Base-by-base conservation (phyloP, 2,888 invertebrate species). In the Trichopria drosophilae region DNA sequence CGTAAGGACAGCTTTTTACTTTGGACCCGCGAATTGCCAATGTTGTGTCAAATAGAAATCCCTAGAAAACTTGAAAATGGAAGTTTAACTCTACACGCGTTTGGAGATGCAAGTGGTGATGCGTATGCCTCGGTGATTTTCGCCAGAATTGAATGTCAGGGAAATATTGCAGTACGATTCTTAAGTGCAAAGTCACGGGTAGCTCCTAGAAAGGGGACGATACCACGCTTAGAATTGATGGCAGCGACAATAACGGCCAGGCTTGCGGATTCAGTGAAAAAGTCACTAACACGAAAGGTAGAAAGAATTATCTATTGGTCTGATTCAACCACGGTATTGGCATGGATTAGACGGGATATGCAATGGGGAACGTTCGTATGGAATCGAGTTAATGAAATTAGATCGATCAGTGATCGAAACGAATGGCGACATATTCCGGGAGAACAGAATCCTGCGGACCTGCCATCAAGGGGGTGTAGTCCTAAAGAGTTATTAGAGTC, bases 391-490 rank as follows among this genome's bases (percentile, higher is more conserved):
- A 49, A 53, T 31, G 67, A 68, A 57, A 67, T 69, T 24, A 56
- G 63, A 42, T 31, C 7, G 7, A 34, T 61, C 9, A 50, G 55
- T 12, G 18, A 20, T 2, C 19, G 16, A 6, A 46, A 53, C 4
- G 13, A 31, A 1, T 71, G 70, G 69, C 40, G 50, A 5, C 59
- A 65, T 55, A 56, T 71, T 7, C 67, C 68, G 4, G 68, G 69
- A 6, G 35, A 35, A 5, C 1, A 56, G 4, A 72, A 70, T 44
- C 67, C 68, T 2, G 69, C 68, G 5, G 69, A 72, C 54, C 46
- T 68, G n/a, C 67, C 67, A 4, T 69, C 69, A 3, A 40, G 69
- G 15, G 70, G 71, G 3, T 70, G 69, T 59, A 40, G 47, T 6
- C 53, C 60, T 6, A 53, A 60, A 31, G 28, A 61, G 9, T 50